phyloP scores from a whole-genome alignment of 2,113 vertebrate genomes.

The Indri indri region DNA sequence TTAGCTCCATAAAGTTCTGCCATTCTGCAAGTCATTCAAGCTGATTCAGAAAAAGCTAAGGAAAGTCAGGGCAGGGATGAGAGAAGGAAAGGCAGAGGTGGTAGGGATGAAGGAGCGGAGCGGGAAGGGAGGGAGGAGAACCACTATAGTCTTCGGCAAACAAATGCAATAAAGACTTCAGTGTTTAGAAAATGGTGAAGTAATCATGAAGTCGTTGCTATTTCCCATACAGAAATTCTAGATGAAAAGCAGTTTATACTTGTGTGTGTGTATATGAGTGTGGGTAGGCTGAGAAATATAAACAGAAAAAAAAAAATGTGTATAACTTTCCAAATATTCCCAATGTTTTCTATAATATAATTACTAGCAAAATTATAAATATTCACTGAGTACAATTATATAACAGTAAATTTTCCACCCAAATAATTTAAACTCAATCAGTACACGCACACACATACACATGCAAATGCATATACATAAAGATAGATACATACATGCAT shows the following conservation, averaged over 20 bases:
- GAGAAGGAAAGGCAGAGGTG: not conserved
- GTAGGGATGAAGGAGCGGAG: not conserved
- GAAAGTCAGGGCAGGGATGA: no score
- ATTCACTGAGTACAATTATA: not conserved
- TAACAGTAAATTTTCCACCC: not conserved
- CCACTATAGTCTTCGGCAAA: not conserved
- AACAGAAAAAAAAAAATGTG: conserved; percentile 25
- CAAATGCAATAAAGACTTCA: not conserved
- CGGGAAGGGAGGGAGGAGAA: not conserved
- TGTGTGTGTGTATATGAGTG: not conserved
- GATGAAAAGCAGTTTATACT: not conserved
- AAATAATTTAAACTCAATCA: not conserved
- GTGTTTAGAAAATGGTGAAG: not conserved
- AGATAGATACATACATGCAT: not conserved
- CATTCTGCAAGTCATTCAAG: not conserved
- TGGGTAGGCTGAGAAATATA: not conserved
- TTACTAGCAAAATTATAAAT: not conserved
- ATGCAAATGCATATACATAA: not conserved
- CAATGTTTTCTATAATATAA: not conserved
- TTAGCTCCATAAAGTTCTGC: not conserved
- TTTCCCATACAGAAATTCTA: not conserved
- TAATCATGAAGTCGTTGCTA: not conserved
- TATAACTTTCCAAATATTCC: not conserved
- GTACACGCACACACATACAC: not conserved
- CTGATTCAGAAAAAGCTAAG: not conserved